Evolutionary conservation across 2,888 invertebrate genomes (phyloP).

Genomic region (Trissonchulus latispiculum): DNA sequence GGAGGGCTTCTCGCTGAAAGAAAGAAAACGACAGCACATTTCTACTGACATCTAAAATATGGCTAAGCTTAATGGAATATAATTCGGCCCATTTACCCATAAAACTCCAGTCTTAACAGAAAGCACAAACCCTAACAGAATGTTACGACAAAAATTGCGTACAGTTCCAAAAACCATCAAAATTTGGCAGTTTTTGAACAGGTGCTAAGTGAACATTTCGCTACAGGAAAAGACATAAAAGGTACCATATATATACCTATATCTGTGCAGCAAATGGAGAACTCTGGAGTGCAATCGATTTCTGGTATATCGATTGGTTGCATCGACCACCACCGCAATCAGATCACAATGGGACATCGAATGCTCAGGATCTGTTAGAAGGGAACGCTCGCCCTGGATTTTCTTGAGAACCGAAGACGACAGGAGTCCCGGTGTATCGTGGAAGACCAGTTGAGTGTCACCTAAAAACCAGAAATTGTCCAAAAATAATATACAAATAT

Average conservation of each 20-base stretch:
- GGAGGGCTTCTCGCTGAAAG: constrained; percentile 38
- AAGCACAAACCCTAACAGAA: no score
- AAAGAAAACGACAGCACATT: not conserved
- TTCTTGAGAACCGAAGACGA: not conserved
- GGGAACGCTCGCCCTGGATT: constrained; percentile 37
- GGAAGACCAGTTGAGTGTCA: constrained; percentile 66
- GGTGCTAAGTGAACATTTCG: no score
- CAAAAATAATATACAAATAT: no score
- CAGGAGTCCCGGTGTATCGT: constrained; percentile 86
- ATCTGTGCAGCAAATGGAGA: constrained; percentile 57
- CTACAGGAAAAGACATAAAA: no score
- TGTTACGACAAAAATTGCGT: not conserved
- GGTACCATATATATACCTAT: no score
- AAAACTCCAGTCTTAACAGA: no score
- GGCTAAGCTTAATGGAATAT: no score
- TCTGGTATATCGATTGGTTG: constrained; percentile 59
- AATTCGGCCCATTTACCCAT: no score
- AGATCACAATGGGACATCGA: constrained; percentile 42
- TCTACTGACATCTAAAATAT: no score
- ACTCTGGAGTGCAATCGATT: constrained; percentile 61
- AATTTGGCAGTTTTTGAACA: no score
- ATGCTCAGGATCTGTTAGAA: constrained; percentile 55
- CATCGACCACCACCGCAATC: constrained; percentile 75
- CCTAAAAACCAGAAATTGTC: no score
- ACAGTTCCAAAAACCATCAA: not conserved